Evolutionary conservation across 2,113 vertebrate species (phyloP).

Genomic region (Macquaria australasica): DNA sequence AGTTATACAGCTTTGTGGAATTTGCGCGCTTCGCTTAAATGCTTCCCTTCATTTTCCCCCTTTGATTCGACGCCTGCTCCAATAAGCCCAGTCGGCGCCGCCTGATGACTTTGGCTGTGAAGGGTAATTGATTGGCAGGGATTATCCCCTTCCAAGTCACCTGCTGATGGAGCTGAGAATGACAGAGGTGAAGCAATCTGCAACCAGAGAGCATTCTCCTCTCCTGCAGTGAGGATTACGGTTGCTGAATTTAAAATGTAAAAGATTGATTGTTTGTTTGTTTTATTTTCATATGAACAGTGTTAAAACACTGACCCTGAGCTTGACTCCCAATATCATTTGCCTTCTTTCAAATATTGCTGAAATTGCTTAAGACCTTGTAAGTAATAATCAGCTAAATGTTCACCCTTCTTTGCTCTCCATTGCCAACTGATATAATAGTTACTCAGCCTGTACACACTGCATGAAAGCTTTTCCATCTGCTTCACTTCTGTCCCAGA

Average conservation of each 20-base stretch:
- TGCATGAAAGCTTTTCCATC: background rate
- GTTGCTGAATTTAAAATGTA: background rate
- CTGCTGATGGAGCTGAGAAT: conserved; percentile 64
- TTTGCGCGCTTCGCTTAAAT: conserved; percentile 58
- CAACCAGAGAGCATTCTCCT: conserved; percentile 6
- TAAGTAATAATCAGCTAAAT: background rate
- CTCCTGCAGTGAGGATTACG: conserved; percentile 4
- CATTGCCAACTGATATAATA: background rate
- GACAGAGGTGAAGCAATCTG: conserved; percentile 55
- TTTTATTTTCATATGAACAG: background rate
- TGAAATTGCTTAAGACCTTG: background rate
- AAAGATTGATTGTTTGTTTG: background rate
- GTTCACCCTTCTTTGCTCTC: background rate
- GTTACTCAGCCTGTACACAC: background rate
- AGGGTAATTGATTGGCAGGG: conserved; percentile 82
- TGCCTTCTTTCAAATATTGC: background rate
- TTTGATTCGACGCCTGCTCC: conserved; percentile 57
- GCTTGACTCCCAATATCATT: background rate
- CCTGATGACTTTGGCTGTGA: conserved; percentile 78
- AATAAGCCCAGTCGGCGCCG: conserved; percentile 61
- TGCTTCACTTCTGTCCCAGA: background rate
- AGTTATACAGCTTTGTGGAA: conserved; percentile 52
- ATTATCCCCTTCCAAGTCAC: conserved; percentile 76
- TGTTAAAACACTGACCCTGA: background rate
- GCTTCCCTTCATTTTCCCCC: conserved; percentile 51